These are phyloP conservation scores for Mycalesis mineus DNA, from an alignment of 2,888 invertebrate species.

Conservation along the genomic window DNA sequence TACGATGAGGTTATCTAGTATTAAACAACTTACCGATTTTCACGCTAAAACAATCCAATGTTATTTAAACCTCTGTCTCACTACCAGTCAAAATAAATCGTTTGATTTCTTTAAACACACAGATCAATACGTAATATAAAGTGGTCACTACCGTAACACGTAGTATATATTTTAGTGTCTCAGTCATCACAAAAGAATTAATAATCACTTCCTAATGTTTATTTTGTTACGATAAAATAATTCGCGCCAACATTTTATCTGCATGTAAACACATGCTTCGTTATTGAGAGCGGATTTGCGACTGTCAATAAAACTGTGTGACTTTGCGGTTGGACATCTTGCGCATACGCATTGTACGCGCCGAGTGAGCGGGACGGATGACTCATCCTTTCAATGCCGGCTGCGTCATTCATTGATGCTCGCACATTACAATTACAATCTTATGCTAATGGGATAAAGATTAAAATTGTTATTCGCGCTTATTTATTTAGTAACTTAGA, in stretches of 20 bases:
- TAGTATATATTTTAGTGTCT: slow-evolving; percentile 53
- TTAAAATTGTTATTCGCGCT: slow-evolving; percentile 11
- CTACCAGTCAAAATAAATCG: slow-evolving; percentile 46
- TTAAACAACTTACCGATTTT: slow-evolving; percentile 31
- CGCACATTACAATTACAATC: slow-evolving; percentile 33
- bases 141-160: slow-evolving; percentile 56
- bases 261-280: slow-evolving; percentile 35
- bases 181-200: slow-evolving; percentile 57
- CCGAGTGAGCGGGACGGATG: slow-evolving; percentile 51
- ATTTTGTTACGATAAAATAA: slow-evolving; percentile 25
- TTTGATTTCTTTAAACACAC: slow-evolving; percentile 60
- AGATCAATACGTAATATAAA: slow-evolving; percentile 58
- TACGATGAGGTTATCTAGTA: no score
- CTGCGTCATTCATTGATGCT: slow-evolving; percentile 61
- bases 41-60: slow-evolving; percentile 36
- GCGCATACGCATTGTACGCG: slow-evolving; percentile 57
- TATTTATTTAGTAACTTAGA: neutral
- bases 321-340: slow-evolving; percentile 43
- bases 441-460: neutral
- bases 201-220: slow-evolving; percentile 24
- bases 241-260: slow-evolving; percentile 41
- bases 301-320: slow-evolving; percentile 34
- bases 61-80: slow-evolving; percentile 29
- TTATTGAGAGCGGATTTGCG: slow-evolving; percentile 41
- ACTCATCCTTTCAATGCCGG: slow-evolving; percentile 64